These are phyloP conservation scores for Cryptotermes secundus DNA, from an alignment of 1,140 invertebrate genomes.

Conservation along the genomic window DNA sequence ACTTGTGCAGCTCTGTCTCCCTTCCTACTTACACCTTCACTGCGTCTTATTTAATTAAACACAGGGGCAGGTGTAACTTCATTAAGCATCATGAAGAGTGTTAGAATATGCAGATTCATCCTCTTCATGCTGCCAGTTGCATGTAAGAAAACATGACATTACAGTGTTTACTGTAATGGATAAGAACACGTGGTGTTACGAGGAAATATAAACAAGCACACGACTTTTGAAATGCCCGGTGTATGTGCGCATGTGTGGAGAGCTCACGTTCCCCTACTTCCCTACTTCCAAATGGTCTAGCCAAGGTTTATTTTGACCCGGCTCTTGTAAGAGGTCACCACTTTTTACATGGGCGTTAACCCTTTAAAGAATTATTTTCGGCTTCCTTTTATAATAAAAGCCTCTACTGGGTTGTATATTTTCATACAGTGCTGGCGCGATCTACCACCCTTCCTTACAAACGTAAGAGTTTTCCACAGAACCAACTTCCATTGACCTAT, in stretches of 20 bases:
- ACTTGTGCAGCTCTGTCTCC: no score
- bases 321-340: constrained; percentile 2
- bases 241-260: background rate
- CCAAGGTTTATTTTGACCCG: background rate
- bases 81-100: no score
- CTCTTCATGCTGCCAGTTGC: no score
- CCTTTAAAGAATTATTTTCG: constrained; percentile 27
- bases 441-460: background rate
- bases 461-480: background rate
- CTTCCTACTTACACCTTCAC: no score
- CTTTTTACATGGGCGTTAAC: constrained; percentile 25
- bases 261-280: background rate
- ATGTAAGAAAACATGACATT: no score
- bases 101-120: no score
- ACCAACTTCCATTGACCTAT: constrained; percentile 21
- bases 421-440: background rate
- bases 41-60: no score
- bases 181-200: no score
- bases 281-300: background rate
- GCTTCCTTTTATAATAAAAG: constrained; percentile 22
- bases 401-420: constrained; percentile 24
- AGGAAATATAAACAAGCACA: background rate
- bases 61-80: no score
- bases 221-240: background rate
- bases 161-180: no score